Percentiles rank a stretch among this genome's conserved stretches.
Evolutionary conservation across 2,113 vertebrate genomes (phyloP).

Genomic region (Cyphomyrus discorhynchus): DNA sequence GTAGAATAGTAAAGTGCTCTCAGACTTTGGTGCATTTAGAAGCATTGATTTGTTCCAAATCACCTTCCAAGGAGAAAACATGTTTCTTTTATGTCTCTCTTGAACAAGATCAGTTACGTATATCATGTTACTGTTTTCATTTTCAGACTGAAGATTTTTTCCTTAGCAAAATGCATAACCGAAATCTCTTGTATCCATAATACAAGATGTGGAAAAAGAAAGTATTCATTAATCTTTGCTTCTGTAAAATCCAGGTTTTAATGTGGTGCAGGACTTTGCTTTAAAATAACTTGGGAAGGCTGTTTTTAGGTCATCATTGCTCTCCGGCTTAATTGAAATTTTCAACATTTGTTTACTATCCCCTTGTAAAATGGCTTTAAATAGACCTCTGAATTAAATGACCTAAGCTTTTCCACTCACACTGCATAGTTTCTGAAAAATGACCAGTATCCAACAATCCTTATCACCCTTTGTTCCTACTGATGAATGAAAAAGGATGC

Average conservation of each 20-base stretch:
- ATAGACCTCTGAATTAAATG: slow-evolving; percentile 54
- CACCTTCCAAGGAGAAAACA: slow-evolving; percentile 32
- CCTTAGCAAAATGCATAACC: slow-evolving; percentile 52
- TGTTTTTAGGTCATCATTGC: slow-evolving; percentile 62
- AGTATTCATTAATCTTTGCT: slow-evolving; percentile 58
- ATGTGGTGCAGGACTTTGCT: slow-evolving; percentile 47
- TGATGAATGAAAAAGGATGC: slow-evolving; percentile 47
- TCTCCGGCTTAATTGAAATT: slow-evolving; percentile 62
- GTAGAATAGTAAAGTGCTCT: not conserved
- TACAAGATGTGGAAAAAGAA: slow-evolving; percentile 72
- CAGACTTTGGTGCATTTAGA: not conserved
- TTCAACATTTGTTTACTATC: slow-evolving; percentile 62
- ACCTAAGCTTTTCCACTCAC: slow-evolving; percentile 58
- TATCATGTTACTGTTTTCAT: slow-evolving; percentile 67
- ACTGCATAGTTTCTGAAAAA: slow-evolving; percentile 36
- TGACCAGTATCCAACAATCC: slow-evolving; percentile 40
- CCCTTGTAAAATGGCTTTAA: slow-evolving; percentile 57
- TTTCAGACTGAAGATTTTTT: slow-evolving; percentile 62
- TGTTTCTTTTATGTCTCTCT: slow-evolving; percentile 37
- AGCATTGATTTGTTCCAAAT: slow-evolving; percentile 5
- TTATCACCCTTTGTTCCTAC: slow-evolving; percentile 42
- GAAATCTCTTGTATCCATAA: slow-evolving; percentile 70
- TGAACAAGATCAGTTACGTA: slow-evolving; percentile 50
- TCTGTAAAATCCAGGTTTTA: slow-evolving; percentile 55
- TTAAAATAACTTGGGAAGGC: slow-evolving; percentile 51